Percentiles rank a stretch among this genome's conserved stretches.
These are phyloP conservation scores for Geococcyx californianus DNA, from an alignment of 2,113 vertebrate species.

Conservation along the genomic window DNA sequence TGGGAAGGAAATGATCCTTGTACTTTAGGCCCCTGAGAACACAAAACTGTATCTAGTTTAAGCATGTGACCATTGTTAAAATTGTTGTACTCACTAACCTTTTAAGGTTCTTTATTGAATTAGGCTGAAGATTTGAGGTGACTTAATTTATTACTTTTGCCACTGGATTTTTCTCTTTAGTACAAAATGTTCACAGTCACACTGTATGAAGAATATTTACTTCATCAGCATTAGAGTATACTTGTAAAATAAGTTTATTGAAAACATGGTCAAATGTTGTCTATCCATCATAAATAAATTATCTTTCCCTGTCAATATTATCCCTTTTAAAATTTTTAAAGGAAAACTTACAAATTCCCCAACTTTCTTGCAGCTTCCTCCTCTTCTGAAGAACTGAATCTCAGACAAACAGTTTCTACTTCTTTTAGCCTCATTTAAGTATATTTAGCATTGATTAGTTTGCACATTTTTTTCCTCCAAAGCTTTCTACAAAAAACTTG, in stretches of 20 bases:
- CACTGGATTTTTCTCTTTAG: background rate
- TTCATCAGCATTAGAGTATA: background rate
- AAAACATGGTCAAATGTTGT: background rate
- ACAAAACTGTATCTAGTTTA: background rate
- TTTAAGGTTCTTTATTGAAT: background rate
- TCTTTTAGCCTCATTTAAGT: conserved; percentile 1
- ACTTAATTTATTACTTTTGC: background rate
- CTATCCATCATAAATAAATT: background rate
- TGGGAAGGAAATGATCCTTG: background rate
- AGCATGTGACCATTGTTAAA: background rate
- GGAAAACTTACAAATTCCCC: background rate
- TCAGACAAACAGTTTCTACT: background rate
- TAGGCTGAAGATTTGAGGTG: background rate
- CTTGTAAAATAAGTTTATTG: background rate
- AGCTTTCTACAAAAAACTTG: background rate
- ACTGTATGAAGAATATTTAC: background rate
- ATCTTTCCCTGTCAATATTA: conserved; percentile 29
- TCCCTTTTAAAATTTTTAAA: background rate
- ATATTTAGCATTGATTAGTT: conserved; percentile 33
- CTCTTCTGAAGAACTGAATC: background rate
- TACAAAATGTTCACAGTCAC: background rate
- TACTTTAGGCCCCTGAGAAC: background rate
- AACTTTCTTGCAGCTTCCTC: background rate
- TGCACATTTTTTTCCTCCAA: background rate
- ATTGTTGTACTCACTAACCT: background rate